A percentile compares a stretch with the other conserved stretches of the same genome.
Conservation (phyloP, 2,113 vertebrate genomes). For the Anhinga anhinga region DNA sequence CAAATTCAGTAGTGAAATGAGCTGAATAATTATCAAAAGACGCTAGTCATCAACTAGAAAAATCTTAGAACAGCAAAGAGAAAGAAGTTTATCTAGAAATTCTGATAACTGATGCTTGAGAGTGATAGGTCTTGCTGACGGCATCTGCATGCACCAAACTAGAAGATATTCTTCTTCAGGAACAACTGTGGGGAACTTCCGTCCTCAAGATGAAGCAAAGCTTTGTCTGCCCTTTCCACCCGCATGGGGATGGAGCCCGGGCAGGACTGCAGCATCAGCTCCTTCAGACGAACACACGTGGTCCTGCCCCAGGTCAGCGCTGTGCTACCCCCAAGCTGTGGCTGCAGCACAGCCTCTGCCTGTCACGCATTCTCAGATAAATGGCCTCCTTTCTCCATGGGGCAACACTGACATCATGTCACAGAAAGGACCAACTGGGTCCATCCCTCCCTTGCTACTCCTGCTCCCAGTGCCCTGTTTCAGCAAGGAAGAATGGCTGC, state of each 20-base stretch:
- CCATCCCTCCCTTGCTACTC: not conserved
- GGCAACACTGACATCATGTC: not conserved
- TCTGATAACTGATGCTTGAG: not conserved
- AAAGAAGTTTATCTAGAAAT: not conserved
- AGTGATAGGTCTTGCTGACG: not conserved
- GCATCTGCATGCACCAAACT: not conserved
- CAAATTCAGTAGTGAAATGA: not conserved
- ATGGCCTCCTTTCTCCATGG: not conserved
- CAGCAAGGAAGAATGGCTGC: not conserved
- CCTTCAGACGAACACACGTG: rapidly evolving
- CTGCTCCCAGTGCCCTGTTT: not conserved
- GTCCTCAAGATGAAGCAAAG: rapidly evolving
- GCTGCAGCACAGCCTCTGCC: not conserved
- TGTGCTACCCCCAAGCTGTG: rapidly evolving
- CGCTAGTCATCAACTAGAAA: not conserved
- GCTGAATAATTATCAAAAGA: not conserved
- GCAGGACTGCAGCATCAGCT: not conserved
- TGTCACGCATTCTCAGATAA: rapidly evolving
- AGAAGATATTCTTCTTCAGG: not conserved
- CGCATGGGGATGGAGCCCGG: rapidly evolving
- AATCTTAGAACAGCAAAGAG: not conserved
- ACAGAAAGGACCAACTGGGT: not conserved
- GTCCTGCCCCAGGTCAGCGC: not conserved
- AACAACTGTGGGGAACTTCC: not conserved
- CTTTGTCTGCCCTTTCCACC: not conserved